These are phyloP conservation scores for Keiferia lycopersicella DNA, from an alignment of 2,888 invertebrate genomes.

Conservation along the genomic window DNA sequence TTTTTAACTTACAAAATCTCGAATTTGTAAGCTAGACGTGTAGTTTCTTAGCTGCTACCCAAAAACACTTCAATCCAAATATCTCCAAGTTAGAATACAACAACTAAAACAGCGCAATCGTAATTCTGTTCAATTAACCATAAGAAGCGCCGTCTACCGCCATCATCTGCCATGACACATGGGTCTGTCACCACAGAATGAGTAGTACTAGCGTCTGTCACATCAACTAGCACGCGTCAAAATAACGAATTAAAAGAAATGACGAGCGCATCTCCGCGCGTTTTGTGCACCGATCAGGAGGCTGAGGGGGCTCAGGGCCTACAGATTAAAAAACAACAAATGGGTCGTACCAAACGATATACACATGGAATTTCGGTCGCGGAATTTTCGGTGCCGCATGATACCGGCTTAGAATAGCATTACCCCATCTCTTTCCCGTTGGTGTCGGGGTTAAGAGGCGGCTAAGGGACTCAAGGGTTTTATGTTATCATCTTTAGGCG, in stretches of 20 bases:
- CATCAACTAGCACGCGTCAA: constrained; percentile 46
- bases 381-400: too few relatives aligned
- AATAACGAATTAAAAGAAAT: constrained; percentile 77
- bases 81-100: background rate
- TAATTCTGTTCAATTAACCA: constrained; percentile 10
- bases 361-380: too few relatives aligned
- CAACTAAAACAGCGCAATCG: background rate
- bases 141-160: background rate
- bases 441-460: too few relatives aligned
- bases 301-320: background rate
- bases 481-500: too few relatives aligned
- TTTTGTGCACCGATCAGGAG: constrained; percentile 53
- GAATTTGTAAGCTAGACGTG: too few relatives aligned
- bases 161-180: background rate
- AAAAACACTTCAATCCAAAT: background rate
- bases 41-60: too few relatives aligned
- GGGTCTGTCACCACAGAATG: constrained; percentile 6
- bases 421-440: too few relatives aligned
- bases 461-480: too few relatives aligned
- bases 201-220: too few relatives aligned
- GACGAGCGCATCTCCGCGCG: constrained; percentile 60
- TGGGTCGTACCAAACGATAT: background rate
- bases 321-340: background rate
- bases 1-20: too few relatives aligned
- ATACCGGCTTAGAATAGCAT: too few relatives aligned